Evolutionary conservation across 1,140 invertebrate genomes (phyloP).

Genomic region (Diorhabda carinulata): DNA sequence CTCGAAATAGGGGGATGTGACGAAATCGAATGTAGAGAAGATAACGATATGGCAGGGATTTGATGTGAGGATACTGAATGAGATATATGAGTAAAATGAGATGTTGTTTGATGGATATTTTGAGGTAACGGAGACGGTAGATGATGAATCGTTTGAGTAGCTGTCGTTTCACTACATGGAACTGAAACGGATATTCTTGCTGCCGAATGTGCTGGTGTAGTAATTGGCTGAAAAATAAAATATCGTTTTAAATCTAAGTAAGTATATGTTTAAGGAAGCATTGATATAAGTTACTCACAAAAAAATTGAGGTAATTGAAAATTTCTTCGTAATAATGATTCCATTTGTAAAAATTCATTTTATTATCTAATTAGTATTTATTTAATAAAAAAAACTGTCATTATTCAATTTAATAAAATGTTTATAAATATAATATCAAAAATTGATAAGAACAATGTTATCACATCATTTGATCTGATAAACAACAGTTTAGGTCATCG

Average conservation of each 20-base stretch:
- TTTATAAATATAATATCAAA: no score
- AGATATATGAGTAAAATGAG: neutral
- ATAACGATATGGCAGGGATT: neutral
- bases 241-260: neutral
- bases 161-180: conserved; percentile 25
- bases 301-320: neutral
- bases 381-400: neutral
- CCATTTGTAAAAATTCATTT: neutral
- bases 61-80: neutral
- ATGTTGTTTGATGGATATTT: conserved; percentile 10
- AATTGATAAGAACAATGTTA: conserved; percentile 3
- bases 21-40: neutral
- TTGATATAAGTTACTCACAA: no score
- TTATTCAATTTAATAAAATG: neutral
- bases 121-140: conserved; percentile 24
- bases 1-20: neutral
- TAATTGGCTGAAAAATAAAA: conserved; percentile 25
- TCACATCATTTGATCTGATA: neutral
- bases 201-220: conserved; percentile 24
- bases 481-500: no score
- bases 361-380: neutral
- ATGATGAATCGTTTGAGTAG: conserved; percentile 28
- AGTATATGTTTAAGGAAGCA: neutral
- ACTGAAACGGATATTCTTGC: conserved; percentile 32
- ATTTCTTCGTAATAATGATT: neutral